Evolutionary conservation across 2,113 vertebrate species (phyloP).

Genomic region (Ondatra zibethicus): DNA sequence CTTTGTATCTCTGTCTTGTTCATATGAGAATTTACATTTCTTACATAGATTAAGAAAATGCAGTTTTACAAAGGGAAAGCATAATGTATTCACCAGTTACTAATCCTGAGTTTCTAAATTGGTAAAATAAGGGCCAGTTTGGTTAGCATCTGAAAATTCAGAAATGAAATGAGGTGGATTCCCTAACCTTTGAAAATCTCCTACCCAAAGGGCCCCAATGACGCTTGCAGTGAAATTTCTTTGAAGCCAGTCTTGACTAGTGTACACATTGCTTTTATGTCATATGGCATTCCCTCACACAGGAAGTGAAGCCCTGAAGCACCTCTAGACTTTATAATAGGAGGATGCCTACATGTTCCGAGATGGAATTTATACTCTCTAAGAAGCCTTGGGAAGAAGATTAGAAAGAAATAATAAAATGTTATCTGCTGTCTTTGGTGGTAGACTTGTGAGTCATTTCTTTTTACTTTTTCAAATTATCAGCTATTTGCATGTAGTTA

Average conservation of each 20-base stretch:
- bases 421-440: constrained; percentile 15
- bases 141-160: not conserved
- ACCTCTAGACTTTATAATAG: constrained; percentile 7
- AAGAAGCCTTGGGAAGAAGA: constrained; percentile 27
- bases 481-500: constrained; percentile 7
- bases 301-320: not conserved
- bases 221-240: not conserved
- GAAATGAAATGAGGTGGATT: not conserved
- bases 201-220: not conserved
- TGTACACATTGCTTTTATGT: not conserved
- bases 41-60: constrained; percentile 12
- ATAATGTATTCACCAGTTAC: not conserved
- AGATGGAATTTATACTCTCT: not conserved
- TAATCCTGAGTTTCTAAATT: constrained; percentile 39
- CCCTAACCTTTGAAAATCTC: constrained; percentile 25
- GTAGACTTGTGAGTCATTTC: constrained; percentile 32
- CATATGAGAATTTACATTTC: not conserved
- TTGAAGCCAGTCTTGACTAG: not conserved
- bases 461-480: constrained; percentile 32
- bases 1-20: not conserved
- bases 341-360: not conserved
- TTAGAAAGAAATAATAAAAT: constrained; percentile 22
- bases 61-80: constrained; percentile 20
- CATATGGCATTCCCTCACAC: not conserved
- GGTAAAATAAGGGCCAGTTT: constrained; percentile 7